Evolutionary conservation across 1,140 invertebrate genomes (phyloP).

Genomic region (Condylostylus longicornis): DNA sequence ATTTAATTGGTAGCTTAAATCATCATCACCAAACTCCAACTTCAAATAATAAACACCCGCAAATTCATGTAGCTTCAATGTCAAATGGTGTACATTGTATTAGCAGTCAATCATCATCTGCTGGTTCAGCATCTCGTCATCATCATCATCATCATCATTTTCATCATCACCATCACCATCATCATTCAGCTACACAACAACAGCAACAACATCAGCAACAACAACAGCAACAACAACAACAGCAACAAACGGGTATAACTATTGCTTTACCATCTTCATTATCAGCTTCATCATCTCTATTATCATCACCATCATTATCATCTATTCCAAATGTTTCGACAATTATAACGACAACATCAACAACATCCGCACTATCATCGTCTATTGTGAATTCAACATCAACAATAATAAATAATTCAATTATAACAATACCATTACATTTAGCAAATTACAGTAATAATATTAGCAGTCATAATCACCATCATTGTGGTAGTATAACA

Average conservation of each 20-base stretch:
- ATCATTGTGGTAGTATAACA: no score
- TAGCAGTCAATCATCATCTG: background rate
- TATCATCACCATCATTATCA: no score
- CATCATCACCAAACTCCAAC: background rate
- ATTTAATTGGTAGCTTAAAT: background rate
- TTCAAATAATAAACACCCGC: background rate
- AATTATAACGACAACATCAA: no score
- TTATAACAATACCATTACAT: no score
- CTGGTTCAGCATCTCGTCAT: background rate
- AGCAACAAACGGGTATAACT: background rate
- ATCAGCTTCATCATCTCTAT: no score
- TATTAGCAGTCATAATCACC: no score
- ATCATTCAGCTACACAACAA: background rate
- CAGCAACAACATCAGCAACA: background rate
- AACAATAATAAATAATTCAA: no score
- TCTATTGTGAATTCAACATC: no score
- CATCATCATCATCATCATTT: background rate
- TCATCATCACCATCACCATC: constrained; percentile 1
- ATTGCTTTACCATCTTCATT: no score
- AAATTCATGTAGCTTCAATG: background rate
- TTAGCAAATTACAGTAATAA: no score
- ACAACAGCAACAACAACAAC: background rate
- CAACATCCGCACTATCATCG: no score
- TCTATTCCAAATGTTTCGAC: no score
- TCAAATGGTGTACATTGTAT: background rate